Base-by-base conservation (phyloP, 2,113 vertebrate species). In the Ranitomeya imitator region DNA sequence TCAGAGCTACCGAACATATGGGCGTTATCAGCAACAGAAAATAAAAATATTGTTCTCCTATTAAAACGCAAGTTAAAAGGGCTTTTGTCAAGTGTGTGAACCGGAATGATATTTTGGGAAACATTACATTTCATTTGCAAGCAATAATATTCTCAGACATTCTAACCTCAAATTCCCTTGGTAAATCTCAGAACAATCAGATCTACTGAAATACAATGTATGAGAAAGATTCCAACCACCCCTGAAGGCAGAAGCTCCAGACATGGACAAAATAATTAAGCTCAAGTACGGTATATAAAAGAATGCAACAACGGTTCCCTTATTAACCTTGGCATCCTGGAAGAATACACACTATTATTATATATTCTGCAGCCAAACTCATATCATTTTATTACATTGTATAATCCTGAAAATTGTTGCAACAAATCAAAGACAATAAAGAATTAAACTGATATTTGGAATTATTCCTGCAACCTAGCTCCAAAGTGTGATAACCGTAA, bases 191-290 rank as follows among this genome's bases (percentile, higher is more conserved):
- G 26, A n/a, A 55, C 14, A 26, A 26, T 55, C 31, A 71, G 65
- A 71, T 84, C 26, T 84, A 26, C 67, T 55, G 26, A 21, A 16
- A 55, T 71, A 26, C 13, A 31, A 54, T 51, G 14, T 71, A 69
- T 69, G 63, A 51, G 63, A 71, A 71, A 51, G 63, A 71, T 55
- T 63, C 63, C 13, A 23, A 54, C 21, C 55, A 51, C 51, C 31
- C 15, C 63, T 54, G 37, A 51, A 13, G 19, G 61, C 31, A 45
- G 31, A 45, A 11, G 60, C 18, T 51, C 7, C 5, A 65, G 31
- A 83, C 61, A 83, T 67, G 61, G 61, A 13, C 45, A 37, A 83
- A 61, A 83, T 83, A 83, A 52, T 15, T 60, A 18, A 15, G 37
- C 3, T 52, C 12, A 51, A 83, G 21, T n/a, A n/a, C n/a, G n/a